Conservation (phyloP, 2,113 vertebrate genomes). For the Synodontis membranacea region DNA sequence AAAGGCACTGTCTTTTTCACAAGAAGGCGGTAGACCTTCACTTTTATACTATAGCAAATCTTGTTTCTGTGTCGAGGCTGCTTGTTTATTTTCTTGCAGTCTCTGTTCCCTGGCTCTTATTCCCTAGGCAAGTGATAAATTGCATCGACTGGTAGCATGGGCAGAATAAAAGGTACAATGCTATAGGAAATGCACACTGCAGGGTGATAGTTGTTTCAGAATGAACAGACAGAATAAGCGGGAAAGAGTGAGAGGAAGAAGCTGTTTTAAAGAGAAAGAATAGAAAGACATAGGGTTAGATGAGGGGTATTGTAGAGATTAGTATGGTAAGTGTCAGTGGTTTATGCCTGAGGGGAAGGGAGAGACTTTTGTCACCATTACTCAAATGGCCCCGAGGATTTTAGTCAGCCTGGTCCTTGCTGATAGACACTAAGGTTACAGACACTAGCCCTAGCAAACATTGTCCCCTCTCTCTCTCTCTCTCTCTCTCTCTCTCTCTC, state of each 20-base stretch:
- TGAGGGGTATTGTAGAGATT: background rate
- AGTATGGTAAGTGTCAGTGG: background rate
- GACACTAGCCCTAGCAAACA: background rate
- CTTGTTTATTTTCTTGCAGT: background rate
- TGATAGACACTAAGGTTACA: background rate
- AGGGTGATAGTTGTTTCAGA: constrained; percentile 11
- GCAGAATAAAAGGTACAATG: background rate
- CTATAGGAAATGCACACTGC: background rate
- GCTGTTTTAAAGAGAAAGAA: background rate
- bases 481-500: constrained; percentile 14
- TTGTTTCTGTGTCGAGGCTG: background rate
- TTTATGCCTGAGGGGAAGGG: background rate
- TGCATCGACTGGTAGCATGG: constrained; percentile 8
- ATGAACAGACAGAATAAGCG: background rate
- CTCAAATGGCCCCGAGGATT: constrained; percentile 7
- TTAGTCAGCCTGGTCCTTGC: constrained; percentile 13
- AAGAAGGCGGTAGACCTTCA: background rate
- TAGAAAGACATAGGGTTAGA: background rate
- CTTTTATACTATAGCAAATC: background rate
- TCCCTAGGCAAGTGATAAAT: constrained; percentile 33
- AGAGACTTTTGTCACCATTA: constrained; percentile 41
- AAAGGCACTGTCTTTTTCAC: background rate
- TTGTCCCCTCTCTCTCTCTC: constrained; percentile 21
- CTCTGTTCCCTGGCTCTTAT: constrained; percentile 6
- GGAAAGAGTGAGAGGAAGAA: background rate